Evolutionary conservation across 2,888 invertebrate species (phyloP).

Genomic region (Diarsia rubi): DNA sequence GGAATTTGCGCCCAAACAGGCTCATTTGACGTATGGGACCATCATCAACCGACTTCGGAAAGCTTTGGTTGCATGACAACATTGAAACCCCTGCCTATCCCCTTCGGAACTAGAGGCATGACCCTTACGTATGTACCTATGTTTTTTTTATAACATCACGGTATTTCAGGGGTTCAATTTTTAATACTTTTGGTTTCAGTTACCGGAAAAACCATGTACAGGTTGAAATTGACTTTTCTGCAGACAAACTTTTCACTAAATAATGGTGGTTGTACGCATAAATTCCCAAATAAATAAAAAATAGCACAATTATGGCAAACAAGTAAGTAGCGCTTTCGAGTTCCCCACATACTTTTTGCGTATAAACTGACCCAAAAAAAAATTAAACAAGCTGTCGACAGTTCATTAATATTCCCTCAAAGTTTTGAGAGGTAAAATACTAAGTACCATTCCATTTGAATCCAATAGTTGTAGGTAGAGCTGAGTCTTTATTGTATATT

Average conservation of each 20-base stretch:
- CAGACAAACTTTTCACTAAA: slow-evolving; percentile 9
- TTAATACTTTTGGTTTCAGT: slow-evolving; percentile 25
- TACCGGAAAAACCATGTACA: slow-evolving; percentile 6
- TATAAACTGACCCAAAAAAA: not conserved
- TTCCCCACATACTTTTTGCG: not conserved
- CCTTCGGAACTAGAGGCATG: slow-evolving; percentile 1
- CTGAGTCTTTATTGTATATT: not conserved
- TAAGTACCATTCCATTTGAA: not conserved
- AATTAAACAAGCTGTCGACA: too few relatives aligned
- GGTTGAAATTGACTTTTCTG: slow-evolving; percentile 29
- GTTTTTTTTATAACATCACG: not conserved
- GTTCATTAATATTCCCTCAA: not conserved
- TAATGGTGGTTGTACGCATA: not conserved
- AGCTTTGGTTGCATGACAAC: slow-evolving; percentile 23
- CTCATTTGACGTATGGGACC: not conserved
- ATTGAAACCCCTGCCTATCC: not conserved
- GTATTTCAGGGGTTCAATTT: not conserved
- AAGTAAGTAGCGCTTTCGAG: slow-evolving; percentile 28
- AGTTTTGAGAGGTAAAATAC: too few relatives aligned
- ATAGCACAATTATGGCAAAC: slow-evolving; percentile 3
- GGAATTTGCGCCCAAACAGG: slow-evolving; percentile 8
- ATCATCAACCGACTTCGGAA: slow-evolving; percentile 1
- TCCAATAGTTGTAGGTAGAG: not conserved
- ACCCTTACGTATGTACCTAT: slow-evolving; percentile 35
- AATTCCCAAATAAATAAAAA: not conserved